These are phyloP conservation scores for Vimba vimba DNA, from an alignment of 2,113 vertebrate species.

Conservation along the genomic window DNA sequence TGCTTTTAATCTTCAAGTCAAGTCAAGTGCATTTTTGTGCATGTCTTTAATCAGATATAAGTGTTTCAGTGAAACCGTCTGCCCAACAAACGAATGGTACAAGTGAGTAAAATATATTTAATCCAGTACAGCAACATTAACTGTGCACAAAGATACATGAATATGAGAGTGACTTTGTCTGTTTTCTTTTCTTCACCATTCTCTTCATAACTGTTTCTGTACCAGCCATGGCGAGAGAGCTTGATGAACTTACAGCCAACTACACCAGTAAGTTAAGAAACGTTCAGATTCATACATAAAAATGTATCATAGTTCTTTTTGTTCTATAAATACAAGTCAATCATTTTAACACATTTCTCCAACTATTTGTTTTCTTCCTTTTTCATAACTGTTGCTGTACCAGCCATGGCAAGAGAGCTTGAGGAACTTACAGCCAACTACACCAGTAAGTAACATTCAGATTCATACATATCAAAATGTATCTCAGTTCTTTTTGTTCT, in stretches of 20 bases:
- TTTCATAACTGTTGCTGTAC: too few species aligned
- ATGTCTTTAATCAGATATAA: not conserved
- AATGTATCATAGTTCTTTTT: too few species aligned
- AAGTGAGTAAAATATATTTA: not conserved
- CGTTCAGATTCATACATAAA: too few species aligned
- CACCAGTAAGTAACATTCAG: not conserved
- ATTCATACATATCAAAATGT: too few species aligned
- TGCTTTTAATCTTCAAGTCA: not conserved
- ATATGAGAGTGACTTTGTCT: not conserved
- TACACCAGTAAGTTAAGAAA: not conserved
- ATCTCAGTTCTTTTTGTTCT: too few species aligned
- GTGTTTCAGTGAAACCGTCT: too few species aligned
- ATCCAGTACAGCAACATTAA: not conserved
- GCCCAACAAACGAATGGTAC: not conserved
- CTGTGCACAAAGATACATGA: not conserved
- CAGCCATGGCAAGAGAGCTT: not conserved
- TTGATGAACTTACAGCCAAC: not conserved
- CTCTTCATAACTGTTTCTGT: not conserved
- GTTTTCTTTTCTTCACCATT: too few species aligned
- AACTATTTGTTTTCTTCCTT: too few species aligned
- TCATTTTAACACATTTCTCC: too few species aligned
- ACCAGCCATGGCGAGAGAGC: not conserved
- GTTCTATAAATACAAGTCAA: too few species aligned
- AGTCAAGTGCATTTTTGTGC: too few species aligned
- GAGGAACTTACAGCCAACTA: not conserved